Evolutionary conservation across 35 echinoderm and acorn worm genomes (phyloP), one percentile per base, ranked within the genome.

Genomic region (Ophiothrix spiculata): DNA sequence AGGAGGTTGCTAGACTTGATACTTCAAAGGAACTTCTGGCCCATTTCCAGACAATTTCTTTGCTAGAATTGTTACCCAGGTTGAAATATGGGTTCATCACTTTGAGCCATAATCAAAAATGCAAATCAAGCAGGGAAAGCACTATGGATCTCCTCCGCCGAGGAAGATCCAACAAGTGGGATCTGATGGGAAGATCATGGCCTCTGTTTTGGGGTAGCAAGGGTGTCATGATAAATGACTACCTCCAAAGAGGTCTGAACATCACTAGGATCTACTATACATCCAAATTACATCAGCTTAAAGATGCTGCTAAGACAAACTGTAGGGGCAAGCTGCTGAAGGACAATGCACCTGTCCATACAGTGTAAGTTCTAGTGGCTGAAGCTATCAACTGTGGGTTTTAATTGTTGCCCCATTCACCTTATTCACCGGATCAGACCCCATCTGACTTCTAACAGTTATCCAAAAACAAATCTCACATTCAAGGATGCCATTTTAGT

Each of bases 41-140:
- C 16, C 60, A 28, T 69, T 69, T 69, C 23, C 60, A 69, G 60
- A 69, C 60, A 28, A 69, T 69, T 69, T 69, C 23, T 69, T 12
- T 25, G 2, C 60, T 2, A n/a, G 60, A 69, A 69, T 69, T 69
- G 60, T 69, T 28, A 69, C 60, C 8, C 60, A 69, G 6, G 60
- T 25, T 69, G 60, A 69, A 69, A 69, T 25, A 15, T 69, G 60
- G 60, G 60, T 69, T 69, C 23, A 69, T n/a, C 8, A 69, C 60
- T 69, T 69, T 69, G 60, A 69, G 23, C 60, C 60, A n/a, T 25
- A 69, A 69, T 69, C 60, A 69, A 69, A n/a, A n/a, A n/a, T n/a
- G n/a, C n/a, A n/a, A 60, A 78, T 28, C 76, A 78, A 12, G 17
- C 33, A 78, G 33, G 32, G 76, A n/a, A 78, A 78, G 76, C 76